These are phyloP conservation scores for Danaus chrysippus DNA, from an alignment of 2,888 invertebrate species.

Conservation along the genomic window DNA sequence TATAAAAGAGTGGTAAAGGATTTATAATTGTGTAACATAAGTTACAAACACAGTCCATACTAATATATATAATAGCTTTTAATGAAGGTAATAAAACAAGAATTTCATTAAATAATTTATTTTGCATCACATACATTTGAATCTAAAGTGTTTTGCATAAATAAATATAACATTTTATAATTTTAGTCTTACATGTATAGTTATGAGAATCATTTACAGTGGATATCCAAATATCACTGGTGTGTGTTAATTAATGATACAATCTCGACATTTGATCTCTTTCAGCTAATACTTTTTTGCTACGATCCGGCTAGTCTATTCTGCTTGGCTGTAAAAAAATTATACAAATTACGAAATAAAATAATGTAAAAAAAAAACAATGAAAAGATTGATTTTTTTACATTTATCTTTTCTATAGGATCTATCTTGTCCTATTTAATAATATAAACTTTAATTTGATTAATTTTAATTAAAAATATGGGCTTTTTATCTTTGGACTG, in stretches of 20 bases:
- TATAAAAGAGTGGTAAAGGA: too few species aligned
- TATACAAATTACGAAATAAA: background rate
- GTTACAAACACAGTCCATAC: too few species aligned
- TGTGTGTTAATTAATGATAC: constrained; percentile 23
- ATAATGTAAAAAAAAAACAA: background rate
- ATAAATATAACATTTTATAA: constrained; percentile 50
- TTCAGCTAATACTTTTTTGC: constrained; percentile 64
- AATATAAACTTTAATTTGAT: too few species aligned
- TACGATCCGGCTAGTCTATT: constrained; percentile 45
- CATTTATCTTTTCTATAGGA: background rate
- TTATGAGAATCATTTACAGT: constrained; percentile 57
- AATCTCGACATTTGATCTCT: constrained; percentile 39
- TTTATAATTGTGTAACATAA: too few species aligned
- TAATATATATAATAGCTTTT: too few species aligned
- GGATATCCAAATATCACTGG: constrained; percentile 45
- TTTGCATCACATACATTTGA: constrained; percentile 49
- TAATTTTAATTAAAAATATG: too few species aligned
- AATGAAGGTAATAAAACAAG: constrained; percentile 5
- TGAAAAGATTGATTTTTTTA: background rate
- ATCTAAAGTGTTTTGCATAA: constrained; percentile 50
- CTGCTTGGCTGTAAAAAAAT: constrained; percentile 62
- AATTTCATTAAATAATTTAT: constrained; percentile 44
- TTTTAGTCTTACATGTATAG: constrained; percentile 59
- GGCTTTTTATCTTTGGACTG: too few species aligned
- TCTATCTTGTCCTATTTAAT: too few species aligned